Evolutionary conservation across 2,113 vertebrate species (phyloP).

Genomic region (Grantiella picta): DNA sequence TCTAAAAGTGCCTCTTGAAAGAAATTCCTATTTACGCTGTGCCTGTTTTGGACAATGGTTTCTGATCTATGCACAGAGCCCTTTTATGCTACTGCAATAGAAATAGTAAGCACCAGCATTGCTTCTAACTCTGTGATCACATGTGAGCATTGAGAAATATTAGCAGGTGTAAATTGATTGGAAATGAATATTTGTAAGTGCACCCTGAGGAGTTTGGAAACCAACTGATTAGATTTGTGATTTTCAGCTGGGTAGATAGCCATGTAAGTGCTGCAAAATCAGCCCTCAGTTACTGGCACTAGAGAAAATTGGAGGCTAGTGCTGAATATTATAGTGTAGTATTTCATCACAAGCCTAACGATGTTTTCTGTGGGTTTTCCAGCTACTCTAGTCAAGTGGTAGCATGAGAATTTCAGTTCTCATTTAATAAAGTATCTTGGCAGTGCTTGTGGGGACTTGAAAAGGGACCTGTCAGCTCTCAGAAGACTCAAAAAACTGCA

Average conservation of each 20-base stretch:
- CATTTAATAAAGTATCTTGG: not conserved
- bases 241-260: constrained; percentile 26
- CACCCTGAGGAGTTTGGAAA: constrained; percentile 21
- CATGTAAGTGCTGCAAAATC: not conserved
- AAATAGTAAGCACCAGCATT: not conserved
- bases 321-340: not conserved
- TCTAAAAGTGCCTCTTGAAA: not conserved
- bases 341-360: not conserved
- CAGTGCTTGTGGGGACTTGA: not conserved
- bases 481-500: not conserved
- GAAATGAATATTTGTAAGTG: constrained; percentile 45
- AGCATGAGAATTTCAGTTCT: constrained; percentile 16
- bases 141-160: constrained; percentile 16
- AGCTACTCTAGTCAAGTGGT: not conserved
- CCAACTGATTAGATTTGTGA: constrained; percentile 33
- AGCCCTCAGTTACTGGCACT: not conserved
- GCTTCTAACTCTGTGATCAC: constrained; percentile 18
- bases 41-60: not conserved
- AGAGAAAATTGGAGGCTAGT: constrained; percentile 4
- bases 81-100: constrained; percentile 14
- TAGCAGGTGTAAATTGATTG: constrained; percentile 52
- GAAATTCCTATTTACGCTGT: not conserved
- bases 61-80: constrained; percentile 13
- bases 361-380: not conserved
- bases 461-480: not conserved